phyloP scores from a whole-genome alignment of 2,113 vertebrate genomes.

The Capreolus pygargus region DNA sequence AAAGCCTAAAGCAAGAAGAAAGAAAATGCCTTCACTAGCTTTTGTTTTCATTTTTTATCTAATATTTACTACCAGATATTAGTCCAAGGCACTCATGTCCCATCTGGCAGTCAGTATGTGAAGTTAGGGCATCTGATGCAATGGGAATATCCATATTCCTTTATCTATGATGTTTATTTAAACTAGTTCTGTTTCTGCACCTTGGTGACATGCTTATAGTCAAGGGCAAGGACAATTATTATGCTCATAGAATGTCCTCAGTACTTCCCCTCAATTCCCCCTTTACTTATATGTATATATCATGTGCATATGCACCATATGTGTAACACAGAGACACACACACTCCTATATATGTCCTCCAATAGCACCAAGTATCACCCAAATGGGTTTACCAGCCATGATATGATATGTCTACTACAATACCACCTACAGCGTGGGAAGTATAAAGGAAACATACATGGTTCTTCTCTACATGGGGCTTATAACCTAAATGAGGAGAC shows the following conservation, averaged over 20 bases:
- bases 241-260: not conserved
- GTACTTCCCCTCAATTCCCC: not conserved
- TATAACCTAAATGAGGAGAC: not conserved
- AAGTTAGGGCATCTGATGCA: slow-evolving; percentile 10
- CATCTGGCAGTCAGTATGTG: slow-evolving; percentile 52
- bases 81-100: slow-evolving; percentile 53
- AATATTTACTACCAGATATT: slow-evolving; percentile 67
- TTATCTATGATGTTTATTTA: not conserved
- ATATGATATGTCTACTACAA: not conserved
- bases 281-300: too few relatives aligned
- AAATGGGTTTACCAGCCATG: not conserved
- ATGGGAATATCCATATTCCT: not conserved
- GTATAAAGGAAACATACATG: not conserved
- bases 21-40: slow-evolving; percentile 55
- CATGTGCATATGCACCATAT: not conserved
- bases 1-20: slow-evolving; percentile 60
- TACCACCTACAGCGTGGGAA: not conserved
- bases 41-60: slow-evolving; percentile 63
- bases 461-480: not conserved
- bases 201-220: not conserved
- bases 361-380: not conserved
- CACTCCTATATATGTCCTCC: not conserved
- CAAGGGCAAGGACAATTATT: not conserved
- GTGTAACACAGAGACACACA: not conserved
- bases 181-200: not conserved